Percentiles rank a stretch among this genome's conserved stretches.
Evolutionary conservation across 1,140 invertebrate genomes (phyloP).

Genomic region (Lordiphosa stackelbergi): DNA sequence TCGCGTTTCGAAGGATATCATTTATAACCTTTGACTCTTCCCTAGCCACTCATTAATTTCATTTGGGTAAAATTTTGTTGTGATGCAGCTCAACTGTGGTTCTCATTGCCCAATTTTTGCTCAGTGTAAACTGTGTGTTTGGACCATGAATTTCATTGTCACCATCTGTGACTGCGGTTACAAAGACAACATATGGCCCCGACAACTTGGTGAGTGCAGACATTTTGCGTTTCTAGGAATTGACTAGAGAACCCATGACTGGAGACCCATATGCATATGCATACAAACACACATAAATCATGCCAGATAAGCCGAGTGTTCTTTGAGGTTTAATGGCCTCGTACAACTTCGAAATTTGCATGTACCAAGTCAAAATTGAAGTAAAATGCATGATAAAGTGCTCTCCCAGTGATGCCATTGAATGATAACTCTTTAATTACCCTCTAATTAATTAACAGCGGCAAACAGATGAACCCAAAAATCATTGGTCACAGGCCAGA

Average conservation of each 20-base stretch:
- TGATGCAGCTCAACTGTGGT: too few relatives aligned
- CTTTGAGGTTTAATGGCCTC: constrained; percentile 49
- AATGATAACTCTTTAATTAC: constrained; percentile 67
- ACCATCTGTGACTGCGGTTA: constrained; percentile 12
- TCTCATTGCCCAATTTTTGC: background rate
- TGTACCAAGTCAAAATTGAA: constrained; percentile 14
- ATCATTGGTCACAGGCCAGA: constrained; percentile 7
- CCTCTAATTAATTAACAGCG: constrained; percentile 64
- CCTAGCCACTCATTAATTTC: too few relatives aligned
- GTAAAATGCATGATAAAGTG: constrained; percentile 3
- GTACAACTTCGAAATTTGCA: constrained; percentile 38
- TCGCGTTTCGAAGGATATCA: too few relatives aligned
- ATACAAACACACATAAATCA: constrained; percentile 57
- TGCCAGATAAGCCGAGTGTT: constrained; percentile 56
- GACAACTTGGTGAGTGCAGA: constrained; percentile 37
- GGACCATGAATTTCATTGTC: constrained; percentile 1
- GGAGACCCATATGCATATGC: constrained; percentile 21
- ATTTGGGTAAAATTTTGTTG: too few relatives aligned
- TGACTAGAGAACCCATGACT: constrained; percentile 17
- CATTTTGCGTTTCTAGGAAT: constrained; percentile 60
- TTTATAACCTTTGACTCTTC: too few relatives aligned
- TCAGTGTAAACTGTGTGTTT: background rate
- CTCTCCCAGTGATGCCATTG: constrained; percentile 20
- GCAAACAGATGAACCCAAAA: constrained; percentile 30
- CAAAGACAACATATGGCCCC: constrained; percentile 25